Evolutionary conservation across 2,797 vertebrate species (phyloP), one percentile per base, ranked within the genome.

Genomic region (Knipowitschia caucasica): DNA sequence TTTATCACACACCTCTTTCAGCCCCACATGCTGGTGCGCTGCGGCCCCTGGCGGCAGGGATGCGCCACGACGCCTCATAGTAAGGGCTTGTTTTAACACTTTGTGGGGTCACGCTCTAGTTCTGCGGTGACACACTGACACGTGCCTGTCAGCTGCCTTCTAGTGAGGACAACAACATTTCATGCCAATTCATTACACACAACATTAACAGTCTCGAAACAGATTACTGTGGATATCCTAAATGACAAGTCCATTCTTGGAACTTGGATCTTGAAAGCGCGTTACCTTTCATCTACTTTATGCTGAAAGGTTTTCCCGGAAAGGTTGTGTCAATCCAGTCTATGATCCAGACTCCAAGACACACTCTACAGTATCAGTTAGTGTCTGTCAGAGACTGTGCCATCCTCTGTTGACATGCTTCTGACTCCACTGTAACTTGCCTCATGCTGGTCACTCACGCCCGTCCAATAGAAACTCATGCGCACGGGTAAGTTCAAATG

Each of bases 1-100:
- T 84, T 64, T 64, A 64, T 80, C 78, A 62, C 81, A 66, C 81
- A 78, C 79, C 79, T 81, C 77, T 71, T 52, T 72, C 70, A 4
- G 63, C 18, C 2, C 68, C 25, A 75, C 59, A 53, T 47, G 64
- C 72, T 68, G 45, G 82, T 45, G 67, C 4, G 54, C 71, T 3
- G 75, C 81, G 88, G 50, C 89, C 56, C 64, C 89, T 68, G 53
- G 62, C 45, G 89, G 78, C 56, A 4, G 50, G 4, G n/a, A 11
- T 2, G 38, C 21, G 39, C 27, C 42, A 49, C 1, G 49, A 18
- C 62, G n/a, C 35, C 0, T 27, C 15, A 10, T 25, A 0, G 5
- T 18, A 27, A 7, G 12, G 1, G 38, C 26, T 9, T 12, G 50
- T 50, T 49, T 52, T 49, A 49, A 49, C 53, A 53, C 15, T 59